phyloP scores from a whole-genome alignment of 2,888 invertebrate genomes.

The Epinotia demarniana region DNA sequence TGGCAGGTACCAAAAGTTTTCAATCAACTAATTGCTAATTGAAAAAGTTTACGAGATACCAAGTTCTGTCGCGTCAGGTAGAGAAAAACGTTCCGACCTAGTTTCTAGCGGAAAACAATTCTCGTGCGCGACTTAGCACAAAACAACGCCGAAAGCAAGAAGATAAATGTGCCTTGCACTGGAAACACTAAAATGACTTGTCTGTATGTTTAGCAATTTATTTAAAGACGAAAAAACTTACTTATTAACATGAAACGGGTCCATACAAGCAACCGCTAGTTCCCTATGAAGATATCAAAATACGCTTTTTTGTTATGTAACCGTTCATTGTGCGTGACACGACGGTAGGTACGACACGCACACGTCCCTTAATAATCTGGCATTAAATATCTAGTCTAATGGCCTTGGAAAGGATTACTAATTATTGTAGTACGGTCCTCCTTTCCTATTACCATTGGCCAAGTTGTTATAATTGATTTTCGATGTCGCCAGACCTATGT shows the following conservation, averaged over 20 bases:
- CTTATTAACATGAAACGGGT: background rate
- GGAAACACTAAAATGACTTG: slow-evolving; percentile 15
- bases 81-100: slow-evolving; percentile 63
- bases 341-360: background rate
- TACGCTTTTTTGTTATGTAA: background rate
- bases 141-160: slow-evolving; percentile 41
- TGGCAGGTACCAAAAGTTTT: slow-evolving; percentile 54
- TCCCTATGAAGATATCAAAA: background rate
- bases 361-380: background rate
- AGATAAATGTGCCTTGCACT: slow-evolving; percentile 36
- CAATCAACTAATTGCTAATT: slow-evolving; percentile 80
- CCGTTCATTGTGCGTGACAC: background rate
- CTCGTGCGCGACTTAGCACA: slow-evolving; percentile 46
- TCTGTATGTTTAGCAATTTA: background rate
- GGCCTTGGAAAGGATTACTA: background rate
- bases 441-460: background rate
- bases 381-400: background rate
- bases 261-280: background rate
- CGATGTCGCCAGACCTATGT: slow-evolving; percentile 42
- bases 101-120: slow-evolving; percentile 63
- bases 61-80: slow-evolving; percentile 61
- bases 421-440: background rate
- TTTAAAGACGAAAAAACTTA: background rate
- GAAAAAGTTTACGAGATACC: slow-evolving; percentile 69
- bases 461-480: slow-evolving; percentile 38